Conservation (phyloP, 2,797 vertebrate species). For the Diplodus sargus region DNA sequence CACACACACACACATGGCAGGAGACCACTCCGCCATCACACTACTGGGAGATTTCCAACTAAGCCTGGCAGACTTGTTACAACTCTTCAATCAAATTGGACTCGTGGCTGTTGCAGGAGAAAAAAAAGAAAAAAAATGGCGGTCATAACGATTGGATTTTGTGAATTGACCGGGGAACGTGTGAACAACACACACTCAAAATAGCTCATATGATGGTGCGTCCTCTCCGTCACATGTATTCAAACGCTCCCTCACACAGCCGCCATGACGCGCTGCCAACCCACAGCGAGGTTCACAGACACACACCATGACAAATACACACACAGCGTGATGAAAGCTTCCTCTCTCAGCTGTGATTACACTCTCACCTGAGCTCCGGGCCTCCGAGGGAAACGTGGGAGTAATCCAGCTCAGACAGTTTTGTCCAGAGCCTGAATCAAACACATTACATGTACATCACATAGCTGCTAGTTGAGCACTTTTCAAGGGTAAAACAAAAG, state of each 20-base stretch:
- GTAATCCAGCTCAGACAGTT: constrained; percentile 34
- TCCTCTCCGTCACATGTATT: neutral
- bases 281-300: neutral
- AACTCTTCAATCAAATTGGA: constrained; percentile 63
- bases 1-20: constrained; percentile 37
- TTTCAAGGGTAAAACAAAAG: constrained; percentile 50
- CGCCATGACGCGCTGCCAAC: neutral
- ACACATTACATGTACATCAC: constrained; percentile 31
- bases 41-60: constrained; percentile 55
- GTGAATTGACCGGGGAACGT: constrained; percentile 5
- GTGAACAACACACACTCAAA: neutral
- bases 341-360: constrained; percentile 45
- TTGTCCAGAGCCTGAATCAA: constrained; percentile 33
- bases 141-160: neutral
- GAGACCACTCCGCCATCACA: constrained; percentile 50
- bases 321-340: constrained; percentile 33
- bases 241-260: neutral
- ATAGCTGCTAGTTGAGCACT: constrained; percentile 12
- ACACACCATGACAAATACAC: constrained; percentile 35
- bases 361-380: constrained; percentile 37
- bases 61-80: constrained; percentile 57
- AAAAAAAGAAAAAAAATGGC: constrained; percentile 14
- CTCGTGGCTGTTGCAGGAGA: constrained; percentile 3
- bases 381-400: constrained; percentile 32
- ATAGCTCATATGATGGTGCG: neutral